Base-by-base conservation (phyloP, 1,140 invertebrate species). In the Aethina tumida region DNA sequence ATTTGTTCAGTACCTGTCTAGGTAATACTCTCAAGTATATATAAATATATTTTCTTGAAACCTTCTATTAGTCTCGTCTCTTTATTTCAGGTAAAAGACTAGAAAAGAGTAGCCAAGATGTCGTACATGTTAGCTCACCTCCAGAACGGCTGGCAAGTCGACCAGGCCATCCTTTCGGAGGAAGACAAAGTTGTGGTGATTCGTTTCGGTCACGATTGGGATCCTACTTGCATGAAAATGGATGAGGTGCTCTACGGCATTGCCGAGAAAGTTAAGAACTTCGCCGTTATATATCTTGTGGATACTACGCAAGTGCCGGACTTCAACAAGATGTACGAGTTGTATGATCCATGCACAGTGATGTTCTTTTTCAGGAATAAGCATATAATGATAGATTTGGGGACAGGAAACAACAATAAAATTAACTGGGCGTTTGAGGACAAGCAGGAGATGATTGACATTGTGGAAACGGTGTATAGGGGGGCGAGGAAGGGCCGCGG, bases 321-420 rank as follows among this genome's bases (percentile, higher is more conserved):
- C 67, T 99, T 99, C 55, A 99, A 99, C 64, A 98, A 97, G 78
- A 93, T 93, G 88, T 90, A 99, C 58, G 96, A 99, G 68, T 77
- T 99, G 62, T 99, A 99, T 53, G 97, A 99, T 68, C 96, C 97
- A 0, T 98, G 95, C 62, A 99, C 97, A 3, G 82, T 92, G 1
- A 99, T 99, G 97, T 99, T 99, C 65, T 99, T 99, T 74, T 99
- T 99, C 64, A 76, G 97, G 20, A 99, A 99, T 65, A 98, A 98
- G 56, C 95, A 99, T 58, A 99, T 99, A 39, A 99, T 99, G 95
- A 98, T 99, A 64, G 96, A 99, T 81, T 78, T 99, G 68, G 94
- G 95, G 17, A 98, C 96, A 1, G 95, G 95, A 58, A 99, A 99
- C 62, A 88, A 99, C 73, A 99, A 99, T 62, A 99, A 99, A 72